Conservation (phyloP, 1,140 invertebrate species). For the Apis mellifera region Amel_HAv3.1 CM009938.2:5781001-5781500, state of each 20-base stretch:
- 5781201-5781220: background rate
- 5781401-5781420: background rate
- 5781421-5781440: background rate
- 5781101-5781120: background rate
- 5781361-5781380: slow-evolving; percentile 6
- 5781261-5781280: background rate
- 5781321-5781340: slow-evolving; percentile 24
- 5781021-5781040: background rate
- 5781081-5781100: too few species aligned
- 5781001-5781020: background rate
- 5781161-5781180: background rate
- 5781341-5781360: background rate
- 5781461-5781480: background rate
- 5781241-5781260: too few species aligned
- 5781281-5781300: background rate
- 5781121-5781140: background rate
- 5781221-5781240: background rate
- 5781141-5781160: background rate
- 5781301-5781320: slow-evolving; percentile 26
- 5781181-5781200: slow-evolving; percentile 38
- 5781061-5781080: background rate
- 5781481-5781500: too few species aligned
- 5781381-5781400: slow-evolving; percentile 1
- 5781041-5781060: background rate
- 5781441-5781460: too few species aligned